A percentile compares a stretch with the other conserved stretches of the same genome.
These are phyloP conservation scores for Darevskia mixta DNA, from an alignment of 2,797 vertebrate genomes.

Conservation along the genomic window DNA sequence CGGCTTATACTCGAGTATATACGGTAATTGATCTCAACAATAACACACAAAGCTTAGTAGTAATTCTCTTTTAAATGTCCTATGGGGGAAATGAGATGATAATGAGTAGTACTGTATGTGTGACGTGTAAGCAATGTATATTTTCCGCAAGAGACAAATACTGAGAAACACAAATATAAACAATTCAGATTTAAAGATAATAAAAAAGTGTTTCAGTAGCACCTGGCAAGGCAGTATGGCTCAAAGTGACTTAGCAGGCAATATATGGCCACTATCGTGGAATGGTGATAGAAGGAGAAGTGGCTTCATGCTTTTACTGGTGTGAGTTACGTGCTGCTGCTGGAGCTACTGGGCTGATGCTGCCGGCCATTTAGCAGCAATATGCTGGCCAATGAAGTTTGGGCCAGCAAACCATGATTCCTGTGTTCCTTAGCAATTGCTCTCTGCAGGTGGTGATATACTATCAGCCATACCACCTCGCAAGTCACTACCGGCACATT, in stretches of 20 bases:
- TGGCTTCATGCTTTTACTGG: neutral
- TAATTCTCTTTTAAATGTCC: neutral
- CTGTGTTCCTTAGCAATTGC: neutral
- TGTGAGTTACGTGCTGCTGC: too few species aligned
- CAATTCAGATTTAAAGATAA: neutral
- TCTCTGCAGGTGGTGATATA: neutral
- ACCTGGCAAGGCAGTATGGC: too few species aligned
- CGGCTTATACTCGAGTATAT: too few species aligned
- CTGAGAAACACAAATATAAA: neutral
- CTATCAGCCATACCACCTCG: neutral
- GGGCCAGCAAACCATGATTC: neutral
- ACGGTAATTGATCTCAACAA: constrained; percentile 14
- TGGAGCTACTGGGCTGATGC: too few species aligned
- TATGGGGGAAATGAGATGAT: neutral
- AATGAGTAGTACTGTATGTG: neutral
- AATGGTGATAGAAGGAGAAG: neutral
- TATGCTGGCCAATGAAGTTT: neutral
- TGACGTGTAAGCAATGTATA: neutral
- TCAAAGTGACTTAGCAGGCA: neutral
- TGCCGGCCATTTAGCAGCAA: neutral
- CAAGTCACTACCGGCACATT: neutral
- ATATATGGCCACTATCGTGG: neutral
- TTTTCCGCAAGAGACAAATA: neutral
- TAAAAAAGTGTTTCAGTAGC: too few species aligned
- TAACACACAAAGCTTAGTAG: neutral